Percentiles rank a stretch among this genome's conserved stretches.
Conservation (phyloP, 2,113 vertebrate species). For the Bufo gargarizans region DNA sequence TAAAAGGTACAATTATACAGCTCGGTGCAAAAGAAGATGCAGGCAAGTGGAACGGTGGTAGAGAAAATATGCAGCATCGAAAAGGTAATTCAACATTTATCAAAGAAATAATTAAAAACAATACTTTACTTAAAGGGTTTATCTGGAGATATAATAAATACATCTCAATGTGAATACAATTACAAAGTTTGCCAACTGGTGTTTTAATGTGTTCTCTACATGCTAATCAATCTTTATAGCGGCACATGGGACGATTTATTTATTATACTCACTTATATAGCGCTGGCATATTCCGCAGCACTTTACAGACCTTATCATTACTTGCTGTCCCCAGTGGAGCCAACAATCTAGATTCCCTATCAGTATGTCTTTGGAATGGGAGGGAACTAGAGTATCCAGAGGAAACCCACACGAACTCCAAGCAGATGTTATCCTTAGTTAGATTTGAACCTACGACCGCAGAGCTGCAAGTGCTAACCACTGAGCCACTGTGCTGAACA, state of each 20-base stretch:
- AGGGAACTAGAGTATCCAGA: too few relatives aligned
- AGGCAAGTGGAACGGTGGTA: neutral
- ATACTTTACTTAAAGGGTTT: neutral
- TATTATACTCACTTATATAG: neutral
- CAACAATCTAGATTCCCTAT: too few relatives aligned
- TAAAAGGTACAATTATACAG: constrained; percentile 38
- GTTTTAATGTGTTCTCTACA: neutral
- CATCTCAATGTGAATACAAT: neutral
- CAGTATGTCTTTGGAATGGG: too few relatives aligned
- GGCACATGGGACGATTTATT: too few relatives aligned
- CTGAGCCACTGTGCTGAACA: too few relatives aligned
- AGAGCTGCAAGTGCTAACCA: too few relatives aligned
- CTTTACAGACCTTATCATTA: too few relatives aligned
- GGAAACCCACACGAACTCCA: too few relatives aligned
- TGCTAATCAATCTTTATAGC: neutral
- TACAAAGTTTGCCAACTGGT: neutral
- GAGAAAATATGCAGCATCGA: neutral
- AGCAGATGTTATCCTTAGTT: too few relatives aligned
- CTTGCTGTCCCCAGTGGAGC: too few relatives aligned
- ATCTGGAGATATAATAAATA: neutral
- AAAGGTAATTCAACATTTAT: constrained; percentile 6
- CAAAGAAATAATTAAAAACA: constrained; percentile 1
- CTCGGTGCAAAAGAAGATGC: constrained; percentile 3
- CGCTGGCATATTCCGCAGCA: too few relatives aligned
- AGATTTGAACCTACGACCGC: too few relatives aligned